Base-by-base conservation (phyloP, 2,888 invertebrate species). In the Actias luna region DNA sequence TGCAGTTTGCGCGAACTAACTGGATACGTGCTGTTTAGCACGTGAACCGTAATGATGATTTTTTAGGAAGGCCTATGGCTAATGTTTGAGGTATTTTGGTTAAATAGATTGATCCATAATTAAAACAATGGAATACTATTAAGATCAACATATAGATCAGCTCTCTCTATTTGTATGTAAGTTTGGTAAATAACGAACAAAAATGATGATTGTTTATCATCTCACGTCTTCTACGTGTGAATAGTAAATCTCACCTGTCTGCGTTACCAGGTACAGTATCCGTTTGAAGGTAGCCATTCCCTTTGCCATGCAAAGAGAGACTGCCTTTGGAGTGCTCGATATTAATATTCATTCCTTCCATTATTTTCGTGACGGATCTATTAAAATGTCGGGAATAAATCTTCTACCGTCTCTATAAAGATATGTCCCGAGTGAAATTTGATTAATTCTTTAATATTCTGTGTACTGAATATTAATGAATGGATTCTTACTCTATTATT, bases 271-370 rank as follows among this genome's bases (percentile, higher is more conserved):
- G n/a, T 55, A 55, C 27, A 29, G 55, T 55, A 29, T 29, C 29
- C 29, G n/a, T 39, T 61, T 31, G 18, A 61, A 70, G 71, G 72
- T 69, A 73, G 70, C 74, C 75, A 82, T 79, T 84, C 83, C 82
- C 83, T 86, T 85, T 83, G 84, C 82, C 83, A 81, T 85, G 81
- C 84, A 84, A 86, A 87, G 82, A 83, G 72, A 79, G 78, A 73
- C 76, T 82, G 79, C 81, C 78, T 84, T 87, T 85, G 82, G 83
- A 80, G 79, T 79, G 73, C 67, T 68, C 74, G 76, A 77, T 83
- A 87, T 87, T 86, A 87, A 87, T 87, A 87, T 88, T 88, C 85
- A 87, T 87, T 84, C 76, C 75, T 70, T 76, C 79, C 80, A 84
- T 87, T 85, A 86, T 87, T 82, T 80, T 74, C 80, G 78, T 80